A percentile compares a stretch with the other conserved stretches of the same genome.
These are phyloP conservation scores for Ascidia mentula DNA, from an alignment of 23 tunicate species.

Conservation along the genomic window DNA sequence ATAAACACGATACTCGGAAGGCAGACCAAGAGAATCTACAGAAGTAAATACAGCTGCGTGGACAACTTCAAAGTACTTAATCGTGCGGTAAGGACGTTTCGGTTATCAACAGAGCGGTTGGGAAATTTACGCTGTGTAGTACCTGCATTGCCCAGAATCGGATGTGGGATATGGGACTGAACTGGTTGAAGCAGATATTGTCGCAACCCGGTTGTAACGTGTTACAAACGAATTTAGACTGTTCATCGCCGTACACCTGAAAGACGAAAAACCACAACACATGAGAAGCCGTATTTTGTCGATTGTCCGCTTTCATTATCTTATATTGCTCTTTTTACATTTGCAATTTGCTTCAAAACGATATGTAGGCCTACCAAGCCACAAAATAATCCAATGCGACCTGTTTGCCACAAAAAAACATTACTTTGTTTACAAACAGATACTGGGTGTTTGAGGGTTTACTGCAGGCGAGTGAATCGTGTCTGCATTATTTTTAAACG, in stretches of 20 bases:
- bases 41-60: not conserved
- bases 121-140: not conserved
- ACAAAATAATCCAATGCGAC: too few relatives aligned
- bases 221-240: constrained; percentile 71
- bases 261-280: too few relatives aligned
- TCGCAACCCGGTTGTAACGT: constrained; percentile 79
- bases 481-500: too few relatives aligned
- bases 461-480: too few relatives aligned
- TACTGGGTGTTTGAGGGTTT: too few relatives aligned
- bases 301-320: too few relatives aligned
- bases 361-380: too few relatives aligned
- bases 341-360: too few relatives aligned
- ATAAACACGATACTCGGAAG: constrained; percentile 67
- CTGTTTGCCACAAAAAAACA: too few relatives aligned
- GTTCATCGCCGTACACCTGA: constrained; percentile 88
- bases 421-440: too few relatives aligned
- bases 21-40: constrained; percentile 60
- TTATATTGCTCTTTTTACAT: too few relatives aligned
- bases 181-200: constrained; percentile 72
- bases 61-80: not conserved
- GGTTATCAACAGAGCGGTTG: not conserved
- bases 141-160: constrained; percentile 81
- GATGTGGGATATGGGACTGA: constrained; percentile 86
- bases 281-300: too few relatives aligned
- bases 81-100: not conserved